These are phyloP conservation scores for Euplexia lucipara DNA, from an alignment of 2,888 invertebrate genomes.

Conservation along the genomic window DNA sequence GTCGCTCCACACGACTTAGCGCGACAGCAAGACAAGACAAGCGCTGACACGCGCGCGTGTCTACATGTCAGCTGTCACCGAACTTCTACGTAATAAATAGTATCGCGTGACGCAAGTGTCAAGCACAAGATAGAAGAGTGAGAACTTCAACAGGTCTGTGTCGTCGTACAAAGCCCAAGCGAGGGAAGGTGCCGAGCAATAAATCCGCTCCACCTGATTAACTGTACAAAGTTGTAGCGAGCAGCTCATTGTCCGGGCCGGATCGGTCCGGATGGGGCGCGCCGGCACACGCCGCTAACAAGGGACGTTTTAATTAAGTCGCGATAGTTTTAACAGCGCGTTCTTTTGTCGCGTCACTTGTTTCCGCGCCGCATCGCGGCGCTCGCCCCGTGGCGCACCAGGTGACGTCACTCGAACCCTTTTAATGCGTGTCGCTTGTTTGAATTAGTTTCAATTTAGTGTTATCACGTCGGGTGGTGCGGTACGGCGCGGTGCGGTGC, in stretches of 20 bases:
- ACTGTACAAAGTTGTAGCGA: conserved; percentile 60
- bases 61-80: neutral
- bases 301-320: conserved; percentile 77
- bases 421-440: conserved; percentile 47
- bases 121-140: neutral
- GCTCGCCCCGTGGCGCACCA: neutral
- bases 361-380: conserved; percentile 1
- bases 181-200: conserved; percentile 54
- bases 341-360: conserved; percentile 65
- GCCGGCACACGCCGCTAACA: conserved; percentile 59
- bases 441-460: conserved; percentile 69
- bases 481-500: conserved; percentile 8
- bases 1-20: conserved; percentile 11
- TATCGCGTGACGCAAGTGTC: conserved; percentile 3
- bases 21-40: conserved; percentile 12
- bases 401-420: conserved; percentile 23
- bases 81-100: neutral
- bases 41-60: neutral
- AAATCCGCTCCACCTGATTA: conserved; percentile 67
- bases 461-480: conserved; percentile 50
- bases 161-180: neutral
- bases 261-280: neutral
- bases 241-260: conserved; percentile 56
- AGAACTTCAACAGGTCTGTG: conserved; percentile 22
- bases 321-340: conserved; percentile 72